Percentiles rank a stretch among this genome's conserved stretches.
Conservation (phyloP, 2,888 invertebrate genomes). For the Callyntrura sp. region DNA sequence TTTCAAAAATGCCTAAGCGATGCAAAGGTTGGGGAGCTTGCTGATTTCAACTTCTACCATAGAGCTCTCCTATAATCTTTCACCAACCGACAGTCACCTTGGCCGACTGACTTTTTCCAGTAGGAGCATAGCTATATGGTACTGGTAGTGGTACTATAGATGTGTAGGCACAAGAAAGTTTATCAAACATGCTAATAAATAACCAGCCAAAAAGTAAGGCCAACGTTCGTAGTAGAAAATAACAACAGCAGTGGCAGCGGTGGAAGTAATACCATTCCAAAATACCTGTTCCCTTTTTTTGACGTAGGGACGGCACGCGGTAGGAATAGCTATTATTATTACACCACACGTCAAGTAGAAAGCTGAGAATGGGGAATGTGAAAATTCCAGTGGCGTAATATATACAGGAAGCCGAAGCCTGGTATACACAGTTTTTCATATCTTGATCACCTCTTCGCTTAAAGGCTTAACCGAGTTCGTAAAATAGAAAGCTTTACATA, state of each 20-base stretch:
- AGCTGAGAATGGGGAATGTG: conserved; percentile 46
- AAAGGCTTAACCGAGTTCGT: conserved; percentile 51
- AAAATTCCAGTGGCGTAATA: conserved; percentile 39
- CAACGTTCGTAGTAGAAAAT: not conserved
- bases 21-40: not conserved
- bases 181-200: conserved; percentile 1
- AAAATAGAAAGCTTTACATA: conserved; percentile 69
- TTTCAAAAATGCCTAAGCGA: conserved; percentile 19
- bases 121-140: not conserved
- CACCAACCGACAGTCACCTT: conserved; percentile 61
- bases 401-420: not conserved
- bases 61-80: conserved; percentile 29
- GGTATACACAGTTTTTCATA: conserved; percentile 38
- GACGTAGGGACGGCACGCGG: not conserved
- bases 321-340: not conserved
- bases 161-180: not conserved
- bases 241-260: not conserved
- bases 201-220: not conserved
- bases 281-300: conserved; percentile 12
- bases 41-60: not conserved
- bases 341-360: conserved; percentile 52
- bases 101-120: conserved; percentile 66
- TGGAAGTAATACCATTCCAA: not conserved
- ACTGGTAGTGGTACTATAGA: not conserved
- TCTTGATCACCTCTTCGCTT: conserved; percentile 53